Evolutionary conservation across 2,113 vertebrate species (phyloP), one percentile per base, ranked within the genome.

Genomic region (Ascaphus truei): DNA sequence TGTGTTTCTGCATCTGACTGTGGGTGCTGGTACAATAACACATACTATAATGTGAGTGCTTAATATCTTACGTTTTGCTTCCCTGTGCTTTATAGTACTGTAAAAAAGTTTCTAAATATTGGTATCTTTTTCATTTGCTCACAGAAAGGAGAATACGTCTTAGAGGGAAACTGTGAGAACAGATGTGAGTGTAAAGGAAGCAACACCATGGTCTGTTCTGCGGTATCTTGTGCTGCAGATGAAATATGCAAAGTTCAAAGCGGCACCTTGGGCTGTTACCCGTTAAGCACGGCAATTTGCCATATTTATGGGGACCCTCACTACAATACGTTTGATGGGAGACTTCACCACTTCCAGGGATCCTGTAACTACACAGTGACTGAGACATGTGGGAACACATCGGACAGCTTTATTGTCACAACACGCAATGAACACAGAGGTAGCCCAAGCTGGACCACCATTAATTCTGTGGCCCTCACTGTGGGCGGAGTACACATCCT

Each of bases 221-320:
- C 52, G 0, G 66, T 77, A 25, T 75, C 81, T 36, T 95, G 93
- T 50, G 29, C 50, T 1, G 29, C 72, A 12, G 68, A 76, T 3
- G 81, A 94, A 52, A 75, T 92, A 29, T 95, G 93, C 76, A 88
- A 88, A 58, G 76, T 86, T 62, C 66, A 76, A 45, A 66, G 85
- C 3, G 84, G 83, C 2, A 58, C 77, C 26, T 73, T 78, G 60
- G 89, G 81, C 36, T 92, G 89, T 68, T 86, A 65, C 41, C 86
- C 53, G 4, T 72, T 88, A 71, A 80, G 62, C 57, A 78, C 65
- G 0, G 87, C 78, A 39, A 90, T 81, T 12, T 92, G 90, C 72
- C 81, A 78, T 1, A 75, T 88, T 25, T 88, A 90, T 2, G 89
- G 90, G 2, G 89, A 91, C 74, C 88, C 88, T 4, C 90, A 92